phyloP scores from a whole-genome alignment of 2,797 vertebrate genomes.

The Denticeps clupeoides region DNA sequence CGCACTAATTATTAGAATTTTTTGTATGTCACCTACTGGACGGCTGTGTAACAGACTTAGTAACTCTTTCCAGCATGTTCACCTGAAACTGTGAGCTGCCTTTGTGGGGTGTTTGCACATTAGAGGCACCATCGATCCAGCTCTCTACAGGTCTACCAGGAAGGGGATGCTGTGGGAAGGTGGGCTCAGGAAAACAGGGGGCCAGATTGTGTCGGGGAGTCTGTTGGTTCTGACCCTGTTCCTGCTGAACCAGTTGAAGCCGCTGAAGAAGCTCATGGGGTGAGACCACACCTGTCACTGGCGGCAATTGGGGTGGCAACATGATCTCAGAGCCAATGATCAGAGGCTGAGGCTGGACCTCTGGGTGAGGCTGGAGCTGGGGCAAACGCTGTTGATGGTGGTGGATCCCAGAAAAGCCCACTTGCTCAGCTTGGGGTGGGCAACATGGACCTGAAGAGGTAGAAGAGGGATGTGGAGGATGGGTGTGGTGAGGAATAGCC shows the following conservation, averaged over 20 bases:
- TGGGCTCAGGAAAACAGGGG: slow-evolving; percentile 69
- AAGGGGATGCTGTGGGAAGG: slow-evolving; percentile 21
- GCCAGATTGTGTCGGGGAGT: slow-evolving; percentile 61
- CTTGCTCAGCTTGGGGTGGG: neutral
- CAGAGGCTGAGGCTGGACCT: slow-evolving; percentile 27
- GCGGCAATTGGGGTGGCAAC: no score
- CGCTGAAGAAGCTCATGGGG: slow-evolving; percentile 80
- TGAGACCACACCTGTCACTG: slow-evolving; percentile 57
- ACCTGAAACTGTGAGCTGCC: slow-evolving; percentile 2
- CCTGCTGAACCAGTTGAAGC: slow-evolving; percentile 78
- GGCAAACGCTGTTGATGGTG: slow-evolving; percentile 31
- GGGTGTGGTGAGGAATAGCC: slow-evolving; percentile 19
- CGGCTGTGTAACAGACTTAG: no score
- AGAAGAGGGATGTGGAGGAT: neutral
- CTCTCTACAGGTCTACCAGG: no score
- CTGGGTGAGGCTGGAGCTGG: slow-evolving; percentile 20
- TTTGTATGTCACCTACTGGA: no score
- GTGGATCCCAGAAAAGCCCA: neutral
- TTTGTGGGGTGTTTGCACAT: no score
- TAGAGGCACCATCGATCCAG: no score
- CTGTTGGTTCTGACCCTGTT: slow-evolving; percentile 57
- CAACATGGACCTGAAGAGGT: neutral
- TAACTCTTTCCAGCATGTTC: no score
- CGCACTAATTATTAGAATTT: no score
- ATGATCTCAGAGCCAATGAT: no score